Evolutionary conservation across 2,888 invertebrate species (phyloP).

Genomic region (Acrobeloides nanus): DNA sequence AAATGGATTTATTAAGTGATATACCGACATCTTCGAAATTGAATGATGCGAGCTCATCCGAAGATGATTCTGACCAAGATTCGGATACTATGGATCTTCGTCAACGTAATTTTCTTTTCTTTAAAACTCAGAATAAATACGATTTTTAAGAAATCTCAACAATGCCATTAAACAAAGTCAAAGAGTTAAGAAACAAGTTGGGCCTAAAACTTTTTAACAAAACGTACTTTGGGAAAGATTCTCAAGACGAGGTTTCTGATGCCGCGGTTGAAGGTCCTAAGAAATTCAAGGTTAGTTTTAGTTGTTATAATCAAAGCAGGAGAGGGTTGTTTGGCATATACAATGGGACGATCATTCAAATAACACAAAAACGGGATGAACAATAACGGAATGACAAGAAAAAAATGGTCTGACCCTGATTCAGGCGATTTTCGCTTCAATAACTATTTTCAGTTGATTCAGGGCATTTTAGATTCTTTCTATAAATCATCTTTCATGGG

Average conservation of each 20-base stretch:
- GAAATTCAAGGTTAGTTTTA: slow-evolving; percentile 6
- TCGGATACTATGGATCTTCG: neutral
- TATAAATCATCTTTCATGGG: no score
- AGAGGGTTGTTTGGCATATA: no score
- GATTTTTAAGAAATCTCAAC: slow-evolving; percentile 27
- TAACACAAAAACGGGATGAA: no score
- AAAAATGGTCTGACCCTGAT: no score
- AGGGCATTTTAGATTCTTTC: no score
- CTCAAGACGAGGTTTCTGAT: slow-evolving; percentile 2
- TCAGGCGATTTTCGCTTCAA: no score
- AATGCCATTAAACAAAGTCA: slow-evolving; percentile 36
- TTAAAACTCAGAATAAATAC: neutral
- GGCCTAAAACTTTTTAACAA: slow-evolving; percentile 43
- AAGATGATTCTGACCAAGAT: neutral
- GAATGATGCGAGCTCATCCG: no score
- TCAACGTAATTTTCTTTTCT: neutral
- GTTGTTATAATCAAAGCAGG: slow-evolving; percentile 1
- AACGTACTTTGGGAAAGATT: slow-evolving; percentile 22
- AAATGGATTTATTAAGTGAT: no score
- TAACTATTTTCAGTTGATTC: no score
- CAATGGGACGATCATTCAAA: no score
- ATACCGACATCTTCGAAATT: no score
- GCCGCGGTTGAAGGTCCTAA: slow-evolving; percentile 14
- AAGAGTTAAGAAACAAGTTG: slow-evolving; percentile 34
- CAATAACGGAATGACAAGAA: no score